Conservation (phyloP, 2,113 vertebrate species). For the Myodes glareolus region DNA sequence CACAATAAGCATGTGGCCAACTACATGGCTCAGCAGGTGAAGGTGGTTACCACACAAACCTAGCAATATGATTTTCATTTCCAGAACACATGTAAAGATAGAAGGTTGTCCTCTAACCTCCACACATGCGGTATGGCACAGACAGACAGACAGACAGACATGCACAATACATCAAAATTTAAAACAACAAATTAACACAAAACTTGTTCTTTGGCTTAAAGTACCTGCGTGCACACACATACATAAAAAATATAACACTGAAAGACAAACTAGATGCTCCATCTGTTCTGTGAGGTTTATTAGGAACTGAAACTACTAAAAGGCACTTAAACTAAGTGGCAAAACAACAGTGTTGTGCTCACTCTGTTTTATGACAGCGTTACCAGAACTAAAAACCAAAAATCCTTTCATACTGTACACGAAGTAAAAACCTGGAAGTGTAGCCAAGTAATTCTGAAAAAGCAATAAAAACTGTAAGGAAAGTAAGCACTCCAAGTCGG, state of each 20-base stretch:
- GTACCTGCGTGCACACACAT: not conserved
- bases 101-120: not conserved
- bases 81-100: not conserved
- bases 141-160: not conserved
- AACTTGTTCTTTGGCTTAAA: conserved; percentile 2
- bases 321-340: not conserved
- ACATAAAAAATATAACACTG: not conserved
- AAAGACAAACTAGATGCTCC: not conserved
- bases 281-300: conserved; percentile 27
- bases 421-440: conserved; percentile 4
- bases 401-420: not conserved
- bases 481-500: not conserved
- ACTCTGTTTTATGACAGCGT: not conserved
- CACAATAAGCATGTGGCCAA: not conserved
- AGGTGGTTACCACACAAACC: not conserved
- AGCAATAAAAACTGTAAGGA: not conserved
- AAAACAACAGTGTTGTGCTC: conserved; percentile 35
- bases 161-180: not conserved
- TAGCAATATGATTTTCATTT: not conserved
- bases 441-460: not conserved
- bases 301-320: conserved; percentile 5
- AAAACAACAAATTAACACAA: not conserved
- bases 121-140: not conserved
- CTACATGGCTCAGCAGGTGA: not conserved
- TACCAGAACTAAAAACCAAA: conserved; percentile 52